Conservation (phyloP, 2,113 vertebrate genomes). For the Crotalus tigris region DNA sequence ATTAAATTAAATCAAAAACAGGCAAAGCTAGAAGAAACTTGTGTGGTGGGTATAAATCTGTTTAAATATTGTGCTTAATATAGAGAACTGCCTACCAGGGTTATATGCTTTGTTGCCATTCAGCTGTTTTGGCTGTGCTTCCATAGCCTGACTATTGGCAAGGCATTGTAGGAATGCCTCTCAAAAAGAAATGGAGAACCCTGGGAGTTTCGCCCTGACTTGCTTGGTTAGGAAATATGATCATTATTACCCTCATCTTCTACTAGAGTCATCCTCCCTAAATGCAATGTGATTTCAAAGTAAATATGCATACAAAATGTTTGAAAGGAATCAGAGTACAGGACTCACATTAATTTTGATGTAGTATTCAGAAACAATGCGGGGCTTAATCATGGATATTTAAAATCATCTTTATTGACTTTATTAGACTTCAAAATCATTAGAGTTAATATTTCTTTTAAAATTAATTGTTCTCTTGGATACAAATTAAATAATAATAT, state of each 20-base stretch:
- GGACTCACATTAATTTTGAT: not conserved
- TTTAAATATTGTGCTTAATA: not conserved
- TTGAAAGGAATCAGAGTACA: not conserved
- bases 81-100: not conserved
- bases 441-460: not conserved
- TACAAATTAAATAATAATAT: not conserved
- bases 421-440: not conserved
- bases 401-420: not conserved
- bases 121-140: not conserved
- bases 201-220: not conserved
- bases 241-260: not conserved
- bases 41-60: not conserved
- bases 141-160: not conserved
- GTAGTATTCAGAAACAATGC: not conserved
- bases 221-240: not conserved
- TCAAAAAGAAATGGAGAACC: not conserved
- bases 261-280: not conserved
- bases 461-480: not conserved
- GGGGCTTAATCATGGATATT: not conserved
- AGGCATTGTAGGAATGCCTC: not conserved
- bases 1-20: not conserved
- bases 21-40: not conserved
- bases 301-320: not conserved
- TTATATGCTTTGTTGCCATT: not conserved
- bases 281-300: not conserved